A percentile compares a stretch with the other conserved stretches of the same genome.
Conservation (phyloP, 2,113 vertebrate genomes). For the Apodemus sylvaticus region DNA sequence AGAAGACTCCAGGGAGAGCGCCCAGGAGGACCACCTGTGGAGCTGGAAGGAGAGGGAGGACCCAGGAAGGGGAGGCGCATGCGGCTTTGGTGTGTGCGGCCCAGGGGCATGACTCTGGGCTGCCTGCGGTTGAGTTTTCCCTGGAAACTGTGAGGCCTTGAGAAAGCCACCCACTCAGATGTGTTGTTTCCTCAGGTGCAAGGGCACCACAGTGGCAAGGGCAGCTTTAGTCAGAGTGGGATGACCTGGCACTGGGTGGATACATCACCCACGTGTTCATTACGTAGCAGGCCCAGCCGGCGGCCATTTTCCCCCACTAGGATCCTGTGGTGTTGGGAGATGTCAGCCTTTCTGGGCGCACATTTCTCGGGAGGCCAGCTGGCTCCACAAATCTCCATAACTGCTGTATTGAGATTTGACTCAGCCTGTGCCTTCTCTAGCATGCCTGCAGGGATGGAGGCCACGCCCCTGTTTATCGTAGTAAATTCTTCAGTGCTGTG, state of each 20-base stretch:
- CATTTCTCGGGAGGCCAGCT: not conserved
- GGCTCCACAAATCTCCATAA: not conserved
- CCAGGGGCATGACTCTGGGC: not conserved
- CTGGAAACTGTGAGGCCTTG: not conserved
- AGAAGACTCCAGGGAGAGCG: not conserved
- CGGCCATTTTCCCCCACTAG: too few species aligned
- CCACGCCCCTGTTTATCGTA: not conserved
- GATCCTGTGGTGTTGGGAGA: not conserved
- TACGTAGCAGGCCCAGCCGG: not conserved
- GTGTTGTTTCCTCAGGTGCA: not conserved
- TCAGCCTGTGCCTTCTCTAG: not conserved
- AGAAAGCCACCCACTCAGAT: not conserved
- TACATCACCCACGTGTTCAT: not conserved
- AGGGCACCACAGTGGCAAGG: not conserved
- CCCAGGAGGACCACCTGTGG: not conserved
- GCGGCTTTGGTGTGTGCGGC: accelerated
- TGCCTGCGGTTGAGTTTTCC: not conserved
- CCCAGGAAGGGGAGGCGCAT: not conserved
- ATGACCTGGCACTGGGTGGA: not conserved
- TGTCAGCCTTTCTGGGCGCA: not conserved
- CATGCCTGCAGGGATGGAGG: not conserved
- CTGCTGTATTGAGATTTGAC: not conserved
- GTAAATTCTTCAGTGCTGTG: not conserved
- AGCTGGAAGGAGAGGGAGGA: not conserved
- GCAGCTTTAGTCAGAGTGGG: not conserved